phyloP scores from a whole-genome alignment of 2,113 vertebrate genomes.

The Phalacrocorax pelagicus region DNA sequence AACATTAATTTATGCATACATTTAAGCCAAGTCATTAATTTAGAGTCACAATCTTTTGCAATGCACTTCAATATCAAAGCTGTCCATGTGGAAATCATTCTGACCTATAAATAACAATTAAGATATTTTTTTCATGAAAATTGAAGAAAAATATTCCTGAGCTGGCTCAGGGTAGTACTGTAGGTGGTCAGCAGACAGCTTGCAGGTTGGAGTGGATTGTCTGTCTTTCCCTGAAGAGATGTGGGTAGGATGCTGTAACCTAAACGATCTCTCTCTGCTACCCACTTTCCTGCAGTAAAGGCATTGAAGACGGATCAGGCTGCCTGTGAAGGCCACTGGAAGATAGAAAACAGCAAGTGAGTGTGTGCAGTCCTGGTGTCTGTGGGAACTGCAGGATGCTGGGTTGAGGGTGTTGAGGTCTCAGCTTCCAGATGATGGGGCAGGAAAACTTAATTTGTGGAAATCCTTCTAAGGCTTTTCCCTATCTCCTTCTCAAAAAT shows the following conservation, averaged over 20 bases:
- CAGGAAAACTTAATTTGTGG: not conserved
- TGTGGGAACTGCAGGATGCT: not conserved
- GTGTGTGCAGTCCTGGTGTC: not conserved
- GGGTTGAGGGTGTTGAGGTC: not conserved
- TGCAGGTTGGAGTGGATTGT: not conserved
- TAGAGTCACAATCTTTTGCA: not conserved
- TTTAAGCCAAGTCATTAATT: not conserved
- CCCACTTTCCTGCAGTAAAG: not conserved
- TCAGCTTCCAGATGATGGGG: not conserved
- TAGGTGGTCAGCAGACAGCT: not conserved
- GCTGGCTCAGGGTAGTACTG: not conserved
- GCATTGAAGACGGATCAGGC: not conserved
- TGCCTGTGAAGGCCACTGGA: not conserved
- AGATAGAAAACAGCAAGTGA: not conserved
- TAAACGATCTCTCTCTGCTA: not conserved
- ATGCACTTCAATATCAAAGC: not conserved
- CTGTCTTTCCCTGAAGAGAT: not conserved
- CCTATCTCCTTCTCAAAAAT: not conserved
- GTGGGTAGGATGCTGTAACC: not conserved
- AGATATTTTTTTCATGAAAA: not conserved
- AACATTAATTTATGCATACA: not conserved
- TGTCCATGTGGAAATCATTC: not conserved
- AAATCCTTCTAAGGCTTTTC: not conserved
- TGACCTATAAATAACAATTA: not conserved
- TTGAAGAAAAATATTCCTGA: not conserved